Conservation (phyloP, 2,888 invertebrate species). For the Agrilus cyanescens region DNA sequence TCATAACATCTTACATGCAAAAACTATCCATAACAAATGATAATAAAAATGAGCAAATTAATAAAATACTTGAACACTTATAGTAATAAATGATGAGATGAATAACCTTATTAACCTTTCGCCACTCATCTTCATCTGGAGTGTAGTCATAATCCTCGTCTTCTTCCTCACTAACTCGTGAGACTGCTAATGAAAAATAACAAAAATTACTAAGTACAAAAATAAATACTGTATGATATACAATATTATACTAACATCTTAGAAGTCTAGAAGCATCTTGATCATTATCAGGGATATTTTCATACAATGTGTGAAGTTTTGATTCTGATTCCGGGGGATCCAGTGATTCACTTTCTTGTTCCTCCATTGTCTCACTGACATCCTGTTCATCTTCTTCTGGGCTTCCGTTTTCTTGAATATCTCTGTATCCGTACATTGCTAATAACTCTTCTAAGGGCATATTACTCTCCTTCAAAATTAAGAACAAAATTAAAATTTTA, state of each 20-base stretch:
- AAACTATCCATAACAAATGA: no score
- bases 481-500: neutral
- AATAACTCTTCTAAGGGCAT: conserved; percentile 91
- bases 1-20: no score
- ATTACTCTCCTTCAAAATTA: conserved; percentile 64
- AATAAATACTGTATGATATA: neutral
- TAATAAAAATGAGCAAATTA: neutral
- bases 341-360: conserved; percentile 28
- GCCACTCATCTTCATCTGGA: conserved; percentile 80
- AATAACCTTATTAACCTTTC: conserved; percentile 47
- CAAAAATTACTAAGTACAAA: neutral
- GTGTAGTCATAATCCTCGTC: conserved; percentile 75
- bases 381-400: conserved; percentile 35
- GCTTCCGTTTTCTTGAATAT: conserved; percentile 32
- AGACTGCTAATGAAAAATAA: conserved; percentile 40
- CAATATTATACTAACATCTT: conserved; percentile 33
- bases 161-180: conserved; percentile 66
- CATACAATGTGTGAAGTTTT: conserved; percentile 44
- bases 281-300: conserved; percentile 34
- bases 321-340: conserved; percentile 35
- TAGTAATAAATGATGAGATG: conserved; percentile 6
- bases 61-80: neutral
- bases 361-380: conserved; percentile 38
- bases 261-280: conserved; percentile 39
- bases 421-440: conserved; percentile 68